Evolutionary conservation across 64 coral and sea anemone species (phyloP).

Genomic region (Acropora tenuis): DNA sequence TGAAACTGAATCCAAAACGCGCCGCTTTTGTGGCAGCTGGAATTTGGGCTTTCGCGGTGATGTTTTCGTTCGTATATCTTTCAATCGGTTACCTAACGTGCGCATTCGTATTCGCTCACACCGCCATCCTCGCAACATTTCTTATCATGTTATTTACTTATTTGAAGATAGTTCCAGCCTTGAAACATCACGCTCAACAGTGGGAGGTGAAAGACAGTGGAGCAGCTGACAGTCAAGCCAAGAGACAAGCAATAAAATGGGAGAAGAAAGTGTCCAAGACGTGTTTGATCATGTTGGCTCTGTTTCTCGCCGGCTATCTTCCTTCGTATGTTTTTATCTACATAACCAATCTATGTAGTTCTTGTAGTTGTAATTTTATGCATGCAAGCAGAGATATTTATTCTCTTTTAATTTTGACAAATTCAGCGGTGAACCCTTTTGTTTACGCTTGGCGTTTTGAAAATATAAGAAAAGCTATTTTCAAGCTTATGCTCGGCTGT

Average conservation of each 20-base stretch:
- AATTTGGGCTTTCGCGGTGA: constrained; percentile 65
- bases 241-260: constrained; percentile 55
- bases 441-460: constrained; percentile 77
- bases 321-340: constrained; percentile 71
- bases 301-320: constrained; percentile 73
- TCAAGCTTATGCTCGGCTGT: neutral
- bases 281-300: constrained; percentile 54
- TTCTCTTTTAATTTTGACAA: constrained; percentile 67
- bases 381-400: constrained; percentile 58
- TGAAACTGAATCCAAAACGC: constrained; percentile 51
- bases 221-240: constrained; percentile 41
- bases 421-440: constrained; percentile 77
- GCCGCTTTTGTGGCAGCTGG: neutral
- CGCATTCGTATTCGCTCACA: constrained; percentile 77
- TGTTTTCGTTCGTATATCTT: constrained; percentile 68
- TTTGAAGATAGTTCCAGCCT: constrained; percentile 60
- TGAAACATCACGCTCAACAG: constrained; percentile 39
- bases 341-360: constrained; percentile 69
- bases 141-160: constrained; percentile 77
- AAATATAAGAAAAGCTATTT: constrained; percentile 63
- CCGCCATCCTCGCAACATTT: constrained; percentile 61
- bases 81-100: constrained; percentile 86
- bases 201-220: constrained; percentile 33
- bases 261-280: constrained; percentile 86
- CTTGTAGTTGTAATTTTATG: neutral